These are phyloP conservation scores for Telmatherina bonti DNA, from an alignment of 2,797 vertebrate genomes.

Conservation along the genomic window DNA sequence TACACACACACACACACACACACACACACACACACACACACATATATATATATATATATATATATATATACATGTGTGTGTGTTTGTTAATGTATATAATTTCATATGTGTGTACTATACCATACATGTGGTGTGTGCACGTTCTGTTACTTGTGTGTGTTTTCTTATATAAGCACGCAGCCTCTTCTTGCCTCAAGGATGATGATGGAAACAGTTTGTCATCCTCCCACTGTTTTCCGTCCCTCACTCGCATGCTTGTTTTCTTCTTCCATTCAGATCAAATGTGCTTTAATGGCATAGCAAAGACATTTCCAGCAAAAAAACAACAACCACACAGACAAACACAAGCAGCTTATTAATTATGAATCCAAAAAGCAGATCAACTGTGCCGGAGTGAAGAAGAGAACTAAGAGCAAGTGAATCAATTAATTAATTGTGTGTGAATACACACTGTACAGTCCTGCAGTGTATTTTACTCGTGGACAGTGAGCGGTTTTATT, in stretches of 20 bases:
- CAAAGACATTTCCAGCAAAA: constrained; percentile 38
- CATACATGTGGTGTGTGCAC: not conserved
- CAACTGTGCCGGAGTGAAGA: not conserved
- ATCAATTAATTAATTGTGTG: not conserved
- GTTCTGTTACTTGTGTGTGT: constrained; percentile 20
- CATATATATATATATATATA: not conserved
- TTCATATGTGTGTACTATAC: constrained; percentile 9
- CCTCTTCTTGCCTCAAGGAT: constrained; percentile 71
- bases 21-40: too few relatives aligned
- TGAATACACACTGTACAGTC: constrained; percentile 1
- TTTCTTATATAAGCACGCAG: constrained; percentile 68
- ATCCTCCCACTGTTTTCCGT: constrained; percentile 70
- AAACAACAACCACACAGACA: constrained; percentile 1
- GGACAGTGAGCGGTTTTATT: not conserved
- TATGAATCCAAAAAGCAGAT: constrained; percentile 24
- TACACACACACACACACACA: constrained; percentile 51
- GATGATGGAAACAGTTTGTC: constrained; percentile 74
- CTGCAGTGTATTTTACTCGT: not conserved
- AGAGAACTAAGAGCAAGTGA: constrained; percentile 4
- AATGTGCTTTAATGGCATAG: constrained; percentile 29
- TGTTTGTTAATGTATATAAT: too few relatives aligned
- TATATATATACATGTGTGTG: constrained; percentile 13
- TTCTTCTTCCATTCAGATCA: constrained; percentile 60
- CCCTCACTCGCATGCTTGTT: constrained; percentile 26
- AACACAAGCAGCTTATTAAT: constrained; percentile 45